Base-by-base conservation (phyloP, 2,797 vertebrate species). In the Melanotaenia maccullochi region DNA sequence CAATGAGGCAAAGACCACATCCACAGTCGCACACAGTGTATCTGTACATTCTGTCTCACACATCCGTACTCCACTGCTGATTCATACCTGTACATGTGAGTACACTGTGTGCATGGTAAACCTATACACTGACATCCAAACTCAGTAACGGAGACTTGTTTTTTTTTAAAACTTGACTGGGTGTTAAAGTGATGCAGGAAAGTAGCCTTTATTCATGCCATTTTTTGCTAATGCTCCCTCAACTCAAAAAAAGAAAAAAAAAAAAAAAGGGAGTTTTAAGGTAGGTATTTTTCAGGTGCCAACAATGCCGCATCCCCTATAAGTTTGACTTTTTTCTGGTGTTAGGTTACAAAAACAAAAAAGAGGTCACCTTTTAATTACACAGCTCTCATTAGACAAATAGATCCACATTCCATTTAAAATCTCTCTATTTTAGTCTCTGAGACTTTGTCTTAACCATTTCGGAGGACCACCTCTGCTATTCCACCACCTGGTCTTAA, bases 21-120 rank as follows among this genome's bases (percentile, higher is more conserved):
- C 62, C 63, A 75, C 83, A 84, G 84, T 85, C 47, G 73, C 38
- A 81, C 83, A 74, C 67, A 33, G 71, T 81, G 77, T 83, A 79
- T 91, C 84, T 87, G 87, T 83, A 87, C 76, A 81, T 85, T 89
- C 55, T 85, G 82, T 89, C 83, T 88, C 75, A 84, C 75, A 86
- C 83, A 76, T 90, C 73, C 77, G 69, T 86, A 40, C 57, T 80
- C 81, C 49, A 75, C 79, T 77, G 84, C 89, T 89, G 90, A 88
- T 91, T 85, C 71, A 84, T 72, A 78, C 69, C 60, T 68, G 75
- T 84, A 83, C 68, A 71, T 86, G 61, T 77, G 74, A 87, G 79
- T 58, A 84, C 71, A 80, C 59, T 35, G 13, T 77, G 62, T 81
- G 63, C 73, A 60, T 52, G 69, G 71, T 20, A 18, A 51, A 68